Evolutionary conservation across 2,797 vertebrate genomes (phyloP).

Genomic region (Anas flavirostris): DNA sequence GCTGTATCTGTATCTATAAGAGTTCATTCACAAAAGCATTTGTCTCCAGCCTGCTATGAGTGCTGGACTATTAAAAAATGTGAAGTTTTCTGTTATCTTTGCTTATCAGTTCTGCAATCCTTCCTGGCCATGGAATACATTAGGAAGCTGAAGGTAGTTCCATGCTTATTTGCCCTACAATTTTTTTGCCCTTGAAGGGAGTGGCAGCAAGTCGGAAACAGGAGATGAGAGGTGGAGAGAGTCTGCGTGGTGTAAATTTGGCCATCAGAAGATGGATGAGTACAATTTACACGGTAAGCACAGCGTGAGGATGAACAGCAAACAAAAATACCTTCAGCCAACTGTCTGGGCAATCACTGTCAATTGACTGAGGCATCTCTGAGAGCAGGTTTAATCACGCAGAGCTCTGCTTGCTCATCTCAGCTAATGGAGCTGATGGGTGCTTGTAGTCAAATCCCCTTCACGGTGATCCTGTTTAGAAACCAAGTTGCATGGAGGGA

Average conservation of each 20-base stretch:
- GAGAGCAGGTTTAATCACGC: neutral
- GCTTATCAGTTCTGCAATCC: neutral
- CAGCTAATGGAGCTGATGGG: neutral
- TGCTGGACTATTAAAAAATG: neutral
- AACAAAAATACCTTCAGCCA: neutral
- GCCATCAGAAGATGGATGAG: neutral
- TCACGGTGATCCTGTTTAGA: constrained; percentile 14
- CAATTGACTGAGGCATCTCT: neutral
- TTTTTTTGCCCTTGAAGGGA: neutral
- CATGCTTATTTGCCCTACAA: neutral
- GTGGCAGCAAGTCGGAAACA: neutral
- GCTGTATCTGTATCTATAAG: neutral
- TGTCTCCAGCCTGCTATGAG: neutral
- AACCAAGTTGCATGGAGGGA: neutral
- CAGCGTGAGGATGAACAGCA: neutral
- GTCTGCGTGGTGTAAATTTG: neutral
- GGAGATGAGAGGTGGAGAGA: neutral
- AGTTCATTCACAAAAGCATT: neutral
- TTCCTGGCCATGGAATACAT: neutral
- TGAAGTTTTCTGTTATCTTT: neutral
- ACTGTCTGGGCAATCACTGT: neutral
- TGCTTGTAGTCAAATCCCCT: constrained; percentile 16
- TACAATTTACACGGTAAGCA: neutral
- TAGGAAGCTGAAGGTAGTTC: neutral
- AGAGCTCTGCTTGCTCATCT: neutral